These are phyloP conservation scores for Pseudomugil tenellus DNA, from an alignment of 2,797 vertebrate species.

Conservation along the genomic window DNA sequence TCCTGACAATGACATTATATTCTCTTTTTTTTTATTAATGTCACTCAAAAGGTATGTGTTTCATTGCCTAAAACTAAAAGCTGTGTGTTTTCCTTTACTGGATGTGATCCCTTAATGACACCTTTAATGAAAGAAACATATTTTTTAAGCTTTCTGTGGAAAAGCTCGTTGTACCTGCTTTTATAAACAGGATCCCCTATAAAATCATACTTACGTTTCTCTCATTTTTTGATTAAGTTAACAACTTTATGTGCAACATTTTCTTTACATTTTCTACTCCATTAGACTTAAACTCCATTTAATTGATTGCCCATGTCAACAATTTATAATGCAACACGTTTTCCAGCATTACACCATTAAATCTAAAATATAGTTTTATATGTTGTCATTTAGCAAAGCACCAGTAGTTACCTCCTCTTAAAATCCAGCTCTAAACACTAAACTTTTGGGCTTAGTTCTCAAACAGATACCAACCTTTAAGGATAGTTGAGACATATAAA, in stretches of 20 bases:
- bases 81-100: conserved; percentile 10
- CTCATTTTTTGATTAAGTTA: conserved; percentile 19
- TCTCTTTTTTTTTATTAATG: conserved; percentile 29
- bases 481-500: conserved; percentile 18
- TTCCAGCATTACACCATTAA: conserved; percentile 13
- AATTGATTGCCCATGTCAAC: neutral
- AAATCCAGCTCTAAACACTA: conserved; percentile 36
- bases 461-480: conserved; percentile 13
- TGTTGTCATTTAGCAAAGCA: conserved; percentile 41
- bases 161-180: conserved; percentile 19
- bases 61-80: conserved; percentile 33
- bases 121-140: neutral
- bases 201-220: conserved; percentile 18
- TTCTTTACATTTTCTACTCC: neutral
- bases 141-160: conserved; percentile 17
- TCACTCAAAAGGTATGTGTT: conserved; percentile 33
- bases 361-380: neutral
- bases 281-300: neutral
- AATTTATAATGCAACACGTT: neutral
- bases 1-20: conserved; percentile 40
- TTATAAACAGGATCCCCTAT: conserved; percentile 17
- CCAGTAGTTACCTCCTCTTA: conserved; percentile 17
- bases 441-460: conserved; percentile 34
- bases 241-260: conserved; percentile 27
- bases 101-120: conserved; percentile 10